These are phyloP conservation scores for Cavia aperea DNA, from an alignment of 2,113 vertebrate species.

Conservation along the genomic window DNA sequence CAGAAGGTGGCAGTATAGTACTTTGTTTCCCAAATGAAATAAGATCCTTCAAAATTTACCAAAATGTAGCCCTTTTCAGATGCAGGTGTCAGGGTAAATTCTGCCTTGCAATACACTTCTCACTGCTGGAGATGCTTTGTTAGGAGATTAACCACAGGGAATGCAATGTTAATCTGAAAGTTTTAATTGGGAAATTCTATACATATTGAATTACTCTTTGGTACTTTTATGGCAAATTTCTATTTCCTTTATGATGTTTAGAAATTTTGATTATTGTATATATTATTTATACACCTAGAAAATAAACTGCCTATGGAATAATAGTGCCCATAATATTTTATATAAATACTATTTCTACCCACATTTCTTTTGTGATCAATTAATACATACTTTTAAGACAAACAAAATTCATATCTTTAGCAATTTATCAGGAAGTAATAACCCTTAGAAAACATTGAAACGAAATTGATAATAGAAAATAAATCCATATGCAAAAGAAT, in stretches of 20 bases:
- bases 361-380: background rate
- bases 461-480: background rate
- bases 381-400: background rate
- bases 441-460: background rate
- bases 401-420: background rate
- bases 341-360: background rate
- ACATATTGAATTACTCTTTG: slow-evolving; percentile 77
- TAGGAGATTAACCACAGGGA: slow-evolving; percentile 77
- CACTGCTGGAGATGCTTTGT: slow-evolving; percentile 73
- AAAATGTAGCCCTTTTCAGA: slow-evolving; percentile 64
- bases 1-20: slow-evolving; percentile 80
- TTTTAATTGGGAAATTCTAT: slow-evolving; percentile 79
- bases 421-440: background rate
- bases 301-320: slow-evolving; percentile 48
- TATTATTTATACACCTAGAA: slow-evolving; percentile 54
- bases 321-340: background rate
- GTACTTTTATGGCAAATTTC: slow-evolving; percentile 73
- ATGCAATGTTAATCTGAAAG: slow-evolving; percentile 74
- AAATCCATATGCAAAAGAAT: background rate
- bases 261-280: slow-evolving; percentile 54
- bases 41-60: slow-evolving; percentile 34
- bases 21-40: slow-evolving; percentile 54
- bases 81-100: slow-evolving; percentile 70
- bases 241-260: slow-evolving; percentile 52
- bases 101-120: slow-evolving; percentile 71